Evolutionary conservation across 2,888 invertebrate genomes (phyloP).

Genomic region (Ethmia dodecea): DNA sequence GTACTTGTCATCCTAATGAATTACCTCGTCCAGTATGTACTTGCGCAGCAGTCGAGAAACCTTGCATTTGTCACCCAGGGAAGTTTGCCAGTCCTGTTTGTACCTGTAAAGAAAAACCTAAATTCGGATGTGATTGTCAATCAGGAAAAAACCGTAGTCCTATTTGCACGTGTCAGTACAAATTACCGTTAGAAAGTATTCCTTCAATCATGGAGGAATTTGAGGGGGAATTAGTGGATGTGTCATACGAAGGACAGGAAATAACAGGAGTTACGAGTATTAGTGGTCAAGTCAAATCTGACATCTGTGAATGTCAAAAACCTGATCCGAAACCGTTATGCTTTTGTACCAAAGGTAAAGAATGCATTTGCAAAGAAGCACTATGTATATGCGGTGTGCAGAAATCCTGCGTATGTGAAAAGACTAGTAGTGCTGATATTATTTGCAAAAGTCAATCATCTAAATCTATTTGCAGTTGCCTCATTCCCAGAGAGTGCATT

Average conservation of each 20-base stretch:
- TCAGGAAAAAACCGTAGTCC: too few relatives aligned
- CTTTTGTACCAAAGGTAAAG: constrained; percentile 41
- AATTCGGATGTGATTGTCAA: constrained; percentile 7
- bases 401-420: constrained; percentile 46
- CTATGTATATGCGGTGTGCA: constrained; percentile 48
- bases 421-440: constrained; percentile 26
- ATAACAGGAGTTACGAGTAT: too few relatives aligned
- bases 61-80: constrained; percentile 48
- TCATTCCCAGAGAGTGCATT: constrained; percentile 32
- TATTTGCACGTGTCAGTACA: too few relatives aligned
- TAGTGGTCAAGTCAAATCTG: too few relatives aligned
- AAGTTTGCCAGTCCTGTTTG: constrained; percentile 52
- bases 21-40: constrained; percentile 40
- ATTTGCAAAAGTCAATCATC: constrained; percentile 35
- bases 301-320: constrained; percentile 55
- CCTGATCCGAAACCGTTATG: constrained; percentile 35
- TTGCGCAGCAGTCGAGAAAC: constrained; percentile 49
- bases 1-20: constrained; percentile 47
- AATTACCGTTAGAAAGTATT: too few relatives aligned
- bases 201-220: too few relatives aligned
- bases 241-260: too few relatives aligned
- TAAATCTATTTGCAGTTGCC: constrained; percentile 46
- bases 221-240: constrained; percentile 26
- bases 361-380: constrained; percentile 40
- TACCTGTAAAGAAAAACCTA: constrained; percentile 44